Percentiles rank a stretch among this genome's conserved stretches.
Conservation (phyloP, 2,888 invertebrate species). For the Tenthredo scrophulariae region DNA sequence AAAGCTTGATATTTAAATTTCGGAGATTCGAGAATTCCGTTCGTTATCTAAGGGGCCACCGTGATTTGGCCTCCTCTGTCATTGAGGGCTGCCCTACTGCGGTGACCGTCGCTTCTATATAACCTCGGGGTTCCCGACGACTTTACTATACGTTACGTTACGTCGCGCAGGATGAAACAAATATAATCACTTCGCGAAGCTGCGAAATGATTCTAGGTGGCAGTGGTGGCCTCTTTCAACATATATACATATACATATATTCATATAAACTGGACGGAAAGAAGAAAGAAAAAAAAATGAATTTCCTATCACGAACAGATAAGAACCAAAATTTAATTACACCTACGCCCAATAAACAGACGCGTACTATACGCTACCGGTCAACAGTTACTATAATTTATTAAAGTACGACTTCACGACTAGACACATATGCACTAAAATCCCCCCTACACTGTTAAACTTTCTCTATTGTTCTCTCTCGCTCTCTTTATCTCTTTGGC, state of each 20-base stretch:
- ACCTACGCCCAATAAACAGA: neutral
- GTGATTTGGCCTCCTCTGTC: constrained; percentile 50
- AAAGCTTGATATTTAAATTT: neutral
- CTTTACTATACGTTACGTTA: constrained; percentile 3
- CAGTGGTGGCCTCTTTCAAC: neutral
- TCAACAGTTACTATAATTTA: neutral
- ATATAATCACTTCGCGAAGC: constrained; percentile 6
- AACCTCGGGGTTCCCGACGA: constrained; percentile 25
- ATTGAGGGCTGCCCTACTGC: constrained; percentile 49
- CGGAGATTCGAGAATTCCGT: neutral
- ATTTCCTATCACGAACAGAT: too few species aligned
- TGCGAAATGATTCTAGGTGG: constrained; percentile 39
- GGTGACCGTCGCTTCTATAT: constrained; percentile 33
- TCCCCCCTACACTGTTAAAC: neutral
- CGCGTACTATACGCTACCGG: neutral
- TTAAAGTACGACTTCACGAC: neutral
- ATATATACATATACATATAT: neutral
- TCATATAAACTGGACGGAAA: neutral
- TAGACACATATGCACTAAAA: neutral
- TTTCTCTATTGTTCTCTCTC: neutral
- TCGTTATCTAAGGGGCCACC: constrained; percentile 20
- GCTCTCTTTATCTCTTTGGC: neutral
- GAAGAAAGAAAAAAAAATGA: neutral
- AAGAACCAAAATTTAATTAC: neutral
- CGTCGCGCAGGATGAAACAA: constrained; percentile 35